phyloP scores from a whole-genome alignment of 1,140 invertebrate genomes.

The Trichomalopsis sarcophagae region DNA sequence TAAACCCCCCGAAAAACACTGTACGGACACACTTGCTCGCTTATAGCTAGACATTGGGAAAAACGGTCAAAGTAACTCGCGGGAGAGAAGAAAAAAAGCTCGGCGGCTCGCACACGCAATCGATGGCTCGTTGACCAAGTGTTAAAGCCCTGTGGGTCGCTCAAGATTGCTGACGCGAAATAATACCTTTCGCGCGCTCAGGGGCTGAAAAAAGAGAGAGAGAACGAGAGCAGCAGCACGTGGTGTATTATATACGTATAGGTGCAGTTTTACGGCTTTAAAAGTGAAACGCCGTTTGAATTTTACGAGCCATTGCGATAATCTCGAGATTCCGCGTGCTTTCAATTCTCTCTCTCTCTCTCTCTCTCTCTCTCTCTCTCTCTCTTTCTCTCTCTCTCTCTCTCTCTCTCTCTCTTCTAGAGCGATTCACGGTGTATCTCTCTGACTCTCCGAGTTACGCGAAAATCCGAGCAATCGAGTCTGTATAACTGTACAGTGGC shows the following conservation, averaged over 20 bases:
- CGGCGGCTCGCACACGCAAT: background rate
- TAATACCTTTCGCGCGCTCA: conserved; percentile 27
- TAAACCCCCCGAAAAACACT: too few relatives aligned
- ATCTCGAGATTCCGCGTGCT: conserved; percentile 32
- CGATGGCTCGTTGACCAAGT: conserved; percentile 28
- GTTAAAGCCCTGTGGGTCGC: background rate
- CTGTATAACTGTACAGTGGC: too few relatives aligned
- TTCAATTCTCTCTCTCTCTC: background rate
- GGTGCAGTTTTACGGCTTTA: conserved; percentile 51
- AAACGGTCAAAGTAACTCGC: too few relatives aligned
- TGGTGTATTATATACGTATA: background rate
- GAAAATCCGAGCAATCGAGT: too few relatives aligned
- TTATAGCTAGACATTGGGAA: too few relatives aligned
- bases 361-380: background rate
- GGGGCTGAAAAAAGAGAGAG: background rate
- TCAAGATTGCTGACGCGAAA: conserved; percentile 27
- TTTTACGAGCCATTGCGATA: conserved; percentile 39
- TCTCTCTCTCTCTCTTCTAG: background rate
- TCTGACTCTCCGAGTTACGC: too few relatives aligned
- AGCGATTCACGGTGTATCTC: background rate
- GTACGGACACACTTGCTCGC: too few relatives aligned
- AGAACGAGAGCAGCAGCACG: background rate
- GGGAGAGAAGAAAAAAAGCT: background rate
- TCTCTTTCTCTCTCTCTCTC: background rate
- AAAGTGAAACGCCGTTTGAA: conserved; percentile 31